Evolutionary conservation across 2,797 vertebrate species (phyloP), one percentile per base, ranked within the genome.

Genomic region (Hemibagrus guttatus): DNA sequence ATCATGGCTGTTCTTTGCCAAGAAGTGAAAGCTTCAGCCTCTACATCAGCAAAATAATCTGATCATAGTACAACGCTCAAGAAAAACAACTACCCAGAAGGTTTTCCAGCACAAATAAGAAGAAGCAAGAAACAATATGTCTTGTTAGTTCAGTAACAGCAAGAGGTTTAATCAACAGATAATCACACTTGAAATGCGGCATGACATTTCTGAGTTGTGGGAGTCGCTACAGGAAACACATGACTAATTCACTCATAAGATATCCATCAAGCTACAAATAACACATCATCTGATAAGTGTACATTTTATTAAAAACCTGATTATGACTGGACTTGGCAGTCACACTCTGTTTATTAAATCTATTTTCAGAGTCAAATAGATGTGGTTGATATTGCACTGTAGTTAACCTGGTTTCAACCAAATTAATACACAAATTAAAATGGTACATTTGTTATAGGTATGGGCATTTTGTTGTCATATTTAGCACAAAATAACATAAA

Each of bases 1-100:
- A 90, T 93, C 91, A 90, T 52, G 28, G 66, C 89, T 39, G 61
- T 59, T 88, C 89, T 86, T 88, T 12, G 74, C 86, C 85, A 89
- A 86, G 63, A 92, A 86, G 83, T 82, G 46, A 71, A 84, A 90
- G 86, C 7, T 82, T 71, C 71, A 76, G 88, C 64, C 81, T 84
- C 54, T 52, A 64, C 69, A 58, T 66, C 66, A 88, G 83, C 71
- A 89, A 84, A 85, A 66, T 76, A 58, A 87, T 75, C 23, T 31
- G 79, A 63, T 81, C 68, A 58, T 88, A 89, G 58, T 68, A 66
- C 52, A 89, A 88, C 31, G 52, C 84, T 42, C 5, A 87, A 80
- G 13, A 63, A 89, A 81, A 89, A 88, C 79, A 85, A 64, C 56
- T 49, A 54, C 26, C 49, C 75, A 72, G 2, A 88, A 82, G 46